phyloP scores from a whole-genome alignment of 2,888 invertebrate genomes.

The Plagodis pulveraria region DNA sequence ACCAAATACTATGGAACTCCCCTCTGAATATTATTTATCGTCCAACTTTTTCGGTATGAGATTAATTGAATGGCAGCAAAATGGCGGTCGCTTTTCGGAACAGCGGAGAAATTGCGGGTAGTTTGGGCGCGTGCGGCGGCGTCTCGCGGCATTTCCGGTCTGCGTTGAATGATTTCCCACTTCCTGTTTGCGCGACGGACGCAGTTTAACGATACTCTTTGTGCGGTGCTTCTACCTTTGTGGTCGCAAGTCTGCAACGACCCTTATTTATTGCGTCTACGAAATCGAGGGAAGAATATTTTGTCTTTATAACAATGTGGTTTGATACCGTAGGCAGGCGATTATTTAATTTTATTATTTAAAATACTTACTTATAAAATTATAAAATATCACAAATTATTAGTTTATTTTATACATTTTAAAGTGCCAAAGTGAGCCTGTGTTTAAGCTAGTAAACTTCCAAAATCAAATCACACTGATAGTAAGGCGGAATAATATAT shows the following conservation, averaged over 20 bases:
- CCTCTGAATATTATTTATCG: conserved; percentile 68
- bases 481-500: no score
- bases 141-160: conserved; percentile 68
- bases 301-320: conserved; percentile 15
- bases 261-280: conserved; percentile 65
- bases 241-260: conserved; percentile 39
- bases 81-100: conserved; percentile 36
- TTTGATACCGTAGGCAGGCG: neutral
- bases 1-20: conserved; percentile 46
- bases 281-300: conserved; percentile 17
- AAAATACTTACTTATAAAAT: neutral
- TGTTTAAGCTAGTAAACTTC: neutral
- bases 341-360: neutral
- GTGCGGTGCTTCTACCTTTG: conserved; percentile 44
- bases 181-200: conserved; percentile 63
- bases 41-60: conserved; percentile 56
- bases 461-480: neutral
- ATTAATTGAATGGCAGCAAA: conserved; percentile 67
- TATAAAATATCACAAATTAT: neutral
- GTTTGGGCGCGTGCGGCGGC: conserved; percentile 61
- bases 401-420: neutral
- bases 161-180: conserved; percentile 72
- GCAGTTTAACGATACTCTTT: conserved; percentile 63
- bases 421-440: neutral
- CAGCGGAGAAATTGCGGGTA: conserved; percentile 49